Base-by-base conservation (phyloP, 35 echinoderm and acorn worm genomes). In the Lytechinus variegatus region DNA sequence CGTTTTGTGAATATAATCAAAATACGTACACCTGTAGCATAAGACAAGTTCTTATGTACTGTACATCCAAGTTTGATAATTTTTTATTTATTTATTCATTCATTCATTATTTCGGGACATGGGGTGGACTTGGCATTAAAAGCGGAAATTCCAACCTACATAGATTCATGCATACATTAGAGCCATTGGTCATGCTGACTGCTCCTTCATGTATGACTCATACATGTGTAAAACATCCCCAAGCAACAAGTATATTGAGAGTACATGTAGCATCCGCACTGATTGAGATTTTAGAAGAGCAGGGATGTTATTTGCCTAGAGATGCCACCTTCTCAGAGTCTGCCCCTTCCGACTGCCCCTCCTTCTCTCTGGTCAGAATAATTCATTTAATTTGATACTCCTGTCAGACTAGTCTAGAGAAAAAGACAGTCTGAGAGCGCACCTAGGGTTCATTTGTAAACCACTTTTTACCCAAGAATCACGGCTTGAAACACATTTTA, bases 241-340 rank as follows among this genome's bases (percentile, higher is more conserved):
- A 16, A 79, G 66, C 66, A 24, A 79, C 66, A 79, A 79, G 66
- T 79, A 79, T 79, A 79, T 79, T n/a, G 66, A 72, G 61, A 72
- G 10, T 72, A 13, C 16, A 21, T 6, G 19, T 24, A 79, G 66
- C 66, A 79, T 79, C 66, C 5, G 66, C 21, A 79, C 24, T 16
- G 66, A 79, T 79, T 19, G 66, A 79, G 66, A 24, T 19, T 71
- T 79, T 44, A 44, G 33, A 44, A 44, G 33, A 44, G 66, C 66
- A 79, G 7, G 66, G 66, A 79, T 79, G 66, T 79, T 79, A 21
- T 79, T 79, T 79, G 66, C 19, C n/a, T 79, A n/a, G 66, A 79
- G 66, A 16, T n/a, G 66, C 66, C 66, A 79, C 66, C 21, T 8
- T 79, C 66, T 19, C 66, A 24, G 4, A 24, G 14, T 71, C 61